Conservation (phyloP, 1,140 invertebrate genomes). For the Pentalonia nigronervosa region DNA sequence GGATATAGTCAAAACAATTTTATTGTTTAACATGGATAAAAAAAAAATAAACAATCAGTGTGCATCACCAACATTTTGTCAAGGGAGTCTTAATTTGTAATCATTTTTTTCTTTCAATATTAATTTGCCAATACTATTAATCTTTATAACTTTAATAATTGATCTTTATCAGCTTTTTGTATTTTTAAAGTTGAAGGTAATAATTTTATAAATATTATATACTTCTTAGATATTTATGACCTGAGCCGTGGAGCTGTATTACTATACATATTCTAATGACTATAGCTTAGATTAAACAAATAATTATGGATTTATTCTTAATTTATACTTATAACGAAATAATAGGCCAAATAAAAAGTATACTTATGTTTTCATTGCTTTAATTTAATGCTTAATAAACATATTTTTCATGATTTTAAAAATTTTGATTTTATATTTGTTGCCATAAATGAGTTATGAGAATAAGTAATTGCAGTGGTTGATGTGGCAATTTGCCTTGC, state of each 20-base stretch:
- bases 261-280: no score
- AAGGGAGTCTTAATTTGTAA: neutral
- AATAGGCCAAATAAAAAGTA: neutral
- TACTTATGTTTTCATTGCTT: neutral
- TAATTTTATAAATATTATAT: neutral
- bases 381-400: neutral
- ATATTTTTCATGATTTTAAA: neutral
- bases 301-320: no score
- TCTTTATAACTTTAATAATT: neutral
- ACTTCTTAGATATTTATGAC: neutral
- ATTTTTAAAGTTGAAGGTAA: neutral
- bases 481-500: conserved; percentile 34
- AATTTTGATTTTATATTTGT: conserved; percentile 26
- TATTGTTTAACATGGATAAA: neutral
- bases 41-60: neutral
- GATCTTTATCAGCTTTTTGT: neutral
- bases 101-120: neutral
- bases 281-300: no score
- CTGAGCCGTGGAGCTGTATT: no score
- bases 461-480: conserved; percentile 14
- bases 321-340: no score
- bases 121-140: neutral
- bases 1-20: neutral
- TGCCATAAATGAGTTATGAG: conserved; percentile 19
- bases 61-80: neutral